Base-by-base conservation (phyloP, 1,140 invertebrate species). In the Orchesella cincta region DNA sequence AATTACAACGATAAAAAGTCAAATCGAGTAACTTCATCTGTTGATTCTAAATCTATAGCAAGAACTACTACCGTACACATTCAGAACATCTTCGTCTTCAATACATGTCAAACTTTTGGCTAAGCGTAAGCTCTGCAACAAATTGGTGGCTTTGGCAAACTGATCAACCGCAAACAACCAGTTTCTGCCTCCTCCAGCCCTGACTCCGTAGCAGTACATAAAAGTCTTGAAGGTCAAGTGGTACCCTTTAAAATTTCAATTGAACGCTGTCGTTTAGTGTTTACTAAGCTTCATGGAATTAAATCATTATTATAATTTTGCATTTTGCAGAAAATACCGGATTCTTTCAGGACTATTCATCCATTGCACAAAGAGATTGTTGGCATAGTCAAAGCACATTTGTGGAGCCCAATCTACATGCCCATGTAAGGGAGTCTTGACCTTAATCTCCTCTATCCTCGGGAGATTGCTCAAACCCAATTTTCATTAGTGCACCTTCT, bases 381-480 rank as follows among this genome's bases (percentile, higher is more conserved):
- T 33, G 2, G 79, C 76, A 51, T 80, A 76, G 16, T 74, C 70
- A 0, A 57, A 18, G 62, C 79, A 80, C 52, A 51, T 14, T 12
- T n/a, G 16, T n/a, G 31, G 29, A 26, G 20, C 74, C 75, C 33
- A 80, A 62, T 52, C 36, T 8, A 70, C 79, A 81, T 20, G 77
- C 75, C 74, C 71, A 79, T 28, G 75, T 54, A 12, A 81, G 57
- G n/a, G 16, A 81, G 46, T 34, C 57, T 23, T 2, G 80, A 36
- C 31, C 80, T 34, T 5, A 72, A 33, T 29, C 74, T 79, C 80
- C 80, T 36, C 70, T 74, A n/a, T 76, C 75, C 18, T 31, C 28
- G 12, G 51, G 39, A 2, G 1, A 51, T 73, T 78, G 80, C 74
- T 79, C 76, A 36, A 71, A 54, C n/a, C 77, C 77, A 31, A 81